Percentiles rank a stretch among this genome's conserved stretches.
Conservation (phyloP, 2,888 invertebrate genomes). For the Pterostichus niger region DNA sequence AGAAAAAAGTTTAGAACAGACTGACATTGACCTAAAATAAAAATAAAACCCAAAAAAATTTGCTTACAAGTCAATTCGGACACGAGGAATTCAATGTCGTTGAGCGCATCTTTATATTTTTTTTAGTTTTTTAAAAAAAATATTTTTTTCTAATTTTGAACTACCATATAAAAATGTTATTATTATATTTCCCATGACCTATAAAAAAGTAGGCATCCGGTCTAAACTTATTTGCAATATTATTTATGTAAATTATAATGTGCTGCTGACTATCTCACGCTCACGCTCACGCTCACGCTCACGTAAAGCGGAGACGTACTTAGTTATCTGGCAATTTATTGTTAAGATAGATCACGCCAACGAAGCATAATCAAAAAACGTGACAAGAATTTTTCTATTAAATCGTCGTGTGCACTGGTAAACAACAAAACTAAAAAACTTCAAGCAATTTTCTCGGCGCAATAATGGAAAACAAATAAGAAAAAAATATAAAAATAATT, state of each 20-base stretch:
- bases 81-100: too few relatives aligned
- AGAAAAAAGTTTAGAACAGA: too few relatives aligned
- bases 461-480: background rate
- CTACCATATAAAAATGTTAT: too few relatives aligned
- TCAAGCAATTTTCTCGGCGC: slow-evolving; percentile 5
- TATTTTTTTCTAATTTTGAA: too few relatives aligned
- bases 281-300: slow-evolving; percentile 29
- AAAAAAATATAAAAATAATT: background rate
- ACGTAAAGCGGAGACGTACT: slow-evolving; percentile 21
- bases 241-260: slow-evolving; percentile 46
- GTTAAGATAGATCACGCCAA: slow-evolving; percentile 26
- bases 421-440: slow-evolving; percentile 8
- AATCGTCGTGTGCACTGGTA: slow-evolving; percentile 1
- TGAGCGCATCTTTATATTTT: too few relatives aligned
- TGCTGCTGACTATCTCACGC: slow-evolving; percentile 22
- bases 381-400: slow-evolving; percentile 54
- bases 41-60: too few relatives aligned
- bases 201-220: too few relatives aligned
- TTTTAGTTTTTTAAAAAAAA: too few relatives aligned
- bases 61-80: too few relatives aligned
- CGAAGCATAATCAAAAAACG: slow-evolving; percentile 41
- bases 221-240: background rate
- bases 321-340: slow-evolving; percentile 49
- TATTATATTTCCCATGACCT: too few relatives aligned
- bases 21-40: too few relatives aligned